phyloP scores from a whole-genome alignment of 2,888 invertebrate genomes.

The Sylvicola fuscatus region DNA sequence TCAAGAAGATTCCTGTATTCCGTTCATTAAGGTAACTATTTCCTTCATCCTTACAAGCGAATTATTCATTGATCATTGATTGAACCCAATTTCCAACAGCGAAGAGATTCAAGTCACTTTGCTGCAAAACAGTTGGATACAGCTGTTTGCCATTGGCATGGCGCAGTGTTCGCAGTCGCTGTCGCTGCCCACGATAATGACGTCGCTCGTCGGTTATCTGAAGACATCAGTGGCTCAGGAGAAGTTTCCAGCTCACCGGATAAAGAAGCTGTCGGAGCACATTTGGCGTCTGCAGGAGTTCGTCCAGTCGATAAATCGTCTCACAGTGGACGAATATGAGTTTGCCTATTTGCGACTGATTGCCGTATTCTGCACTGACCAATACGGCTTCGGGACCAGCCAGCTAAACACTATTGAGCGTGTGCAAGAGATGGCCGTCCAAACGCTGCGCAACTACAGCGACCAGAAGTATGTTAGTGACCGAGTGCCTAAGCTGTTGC shows the following conservation, averaged over 20 bases:
- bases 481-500: constrained; percentile 28
- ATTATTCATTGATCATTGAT: neutral
- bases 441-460: constrained; percentile 3
- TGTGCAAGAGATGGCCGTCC: constrained; percentile 1
- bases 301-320: constrained; percentile 46
- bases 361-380: no score
- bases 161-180: constrained; percentile 67
- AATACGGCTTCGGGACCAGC: neutral
- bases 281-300: constrained; percentile 69
- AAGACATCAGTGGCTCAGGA: constrained; percentile 30
- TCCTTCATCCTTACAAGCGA: no score
- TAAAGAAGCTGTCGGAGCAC: constrained; percentile 56
- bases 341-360: constrained; percentile 66
- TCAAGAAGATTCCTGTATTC: constrained; percentile 64
- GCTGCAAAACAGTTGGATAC: constrained; percentile 73
- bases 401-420: constrained; percentile 2
- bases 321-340: constrained; percentile 64
- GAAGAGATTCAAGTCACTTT: constrained; percentile 58
- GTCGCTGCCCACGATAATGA: constrained; percentile 59
- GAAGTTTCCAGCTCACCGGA: constrained; percentile 54
- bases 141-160: constrained; percentile 75
- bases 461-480: constrained; percentile 21
- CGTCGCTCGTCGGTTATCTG: constrained; percentile 61
- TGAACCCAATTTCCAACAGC: constrained; percentile 22
- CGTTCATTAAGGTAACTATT: constrained; percentile 48